Evolutionary conservation across 2,888 invertebrate genomes (phyloP).

Genomic region (Patella depressa): DNA sequence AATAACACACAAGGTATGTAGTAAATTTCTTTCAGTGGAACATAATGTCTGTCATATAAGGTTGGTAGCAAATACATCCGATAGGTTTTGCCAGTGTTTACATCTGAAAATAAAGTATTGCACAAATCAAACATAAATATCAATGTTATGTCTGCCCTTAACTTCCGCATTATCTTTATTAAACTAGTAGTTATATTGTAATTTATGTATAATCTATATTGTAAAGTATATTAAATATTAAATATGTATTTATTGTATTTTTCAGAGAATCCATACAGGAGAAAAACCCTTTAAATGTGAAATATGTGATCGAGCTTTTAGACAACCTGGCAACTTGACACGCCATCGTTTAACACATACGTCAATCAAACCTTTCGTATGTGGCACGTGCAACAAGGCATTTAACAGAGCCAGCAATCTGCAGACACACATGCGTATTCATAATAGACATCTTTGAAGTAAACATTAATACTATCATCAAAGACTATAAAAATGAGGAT

Average conservation of each 20-base stretch:
- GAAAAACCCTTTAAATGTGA: constrained; percentile 71
- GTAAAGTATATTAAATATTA: too few relatives aligned
- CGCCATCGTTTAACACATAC: constrained; percentile 74
- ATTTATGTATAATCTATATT: too few relatives aligned
- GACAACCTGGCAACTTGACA: constrained; percentile 74
- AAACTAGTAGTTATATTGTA: background rate
- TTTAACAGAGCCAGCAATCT: constrained; percentile 73
- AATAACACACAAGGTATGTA: constrained; percentile 73
- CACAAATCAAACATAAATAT: background rate
- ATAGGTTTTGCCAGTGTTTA: too few relatives aligned
- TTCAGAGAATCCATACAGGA: constrained; percentile 70
- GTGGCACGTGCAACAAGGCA: constrained; percentile 72
- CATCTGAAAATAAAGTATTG: too few relatives aligned
- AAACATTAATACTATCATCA: background rate
- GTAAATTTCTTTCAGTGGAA: too few relatives aligned
- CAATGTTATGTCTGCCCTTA: background rate
- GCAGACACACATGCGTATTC: constrained; percentile 72
- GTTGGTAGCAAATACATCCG: too few relatives aligned
- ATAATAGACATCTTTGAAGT: constrained; percentile 36
- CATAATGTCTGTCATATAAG: too few relatives aligned
- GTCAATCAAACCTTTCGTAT: constrained; percentile 73
- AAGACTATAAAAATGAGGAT: background rate
- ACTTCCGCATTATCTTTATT: background rate
- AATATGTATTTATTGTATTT: constrained; percentile 14
- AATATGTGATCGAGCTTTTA: constrained; percentile 68